Evolutionary conservation across 64 coral and sea anemone genomes (phyloP), one percentile per base, ranked within the genome.

Genomic region (Stylophora pistillata): DNA sequence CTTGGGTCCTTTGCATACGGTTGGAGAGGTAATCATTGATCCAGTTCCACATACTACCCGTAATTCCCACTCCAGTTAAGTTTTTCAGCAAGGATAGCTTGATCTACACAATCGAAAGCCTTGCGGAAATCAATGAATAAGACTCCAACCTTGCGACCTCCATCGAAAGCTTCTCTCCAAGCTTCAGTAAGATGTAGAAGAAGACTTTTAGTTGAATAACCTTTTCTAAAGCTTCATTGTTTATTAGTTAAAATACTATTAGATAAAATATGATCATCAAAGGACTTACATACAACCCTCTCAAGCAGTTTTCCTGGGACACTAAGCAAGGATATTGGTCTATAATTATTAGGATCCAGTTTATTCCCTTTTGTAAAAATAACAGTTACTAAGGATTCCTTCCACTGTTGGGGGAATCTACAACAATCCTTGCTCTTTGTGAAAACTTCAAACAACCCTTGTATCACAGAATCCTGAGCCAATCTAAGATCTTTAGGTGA

Each of bases 161-260:
- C 7, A 47, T 47, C 37, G 3, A 47, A 47, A 47, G 37, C 37
- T 7, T n/a, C 21, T n/a, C 21, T 71, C 21, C 68, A 30, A 71
- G 18, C 21, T 10, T 71, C 68, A n/a, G 68, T 71, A 71, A 71
- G 68, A 71, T 71, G 68, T n/a, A 71, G 20, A 71, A 71, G 68
- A n/a, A 71, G 68, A 71, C 68, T 71, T 17, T 71, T 23, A 71
- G 68, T 71, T 71, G 68, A 71, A n/a, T 71, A 71, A 71, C 68
- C 68, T 71, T 71, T 71, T 7, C 68, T 71, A 4, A 71, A 71
- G 68, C 68, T 23, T 23, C 27, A 71, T 17, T 71, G 68, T 10
- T n/a, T 71, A n/a, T 71, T 71, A 71, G 17, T 71, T 71, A 71
- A 2, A n/a, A 71, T n/a, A 71, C 21, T 71, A 71, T 71, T 71